Evolutionary conservation across 1,140 invertebrate species (phyloP), one percentile per base, ranked within the genome.

Genomic region (Cyclargus thomasi): DNA sequence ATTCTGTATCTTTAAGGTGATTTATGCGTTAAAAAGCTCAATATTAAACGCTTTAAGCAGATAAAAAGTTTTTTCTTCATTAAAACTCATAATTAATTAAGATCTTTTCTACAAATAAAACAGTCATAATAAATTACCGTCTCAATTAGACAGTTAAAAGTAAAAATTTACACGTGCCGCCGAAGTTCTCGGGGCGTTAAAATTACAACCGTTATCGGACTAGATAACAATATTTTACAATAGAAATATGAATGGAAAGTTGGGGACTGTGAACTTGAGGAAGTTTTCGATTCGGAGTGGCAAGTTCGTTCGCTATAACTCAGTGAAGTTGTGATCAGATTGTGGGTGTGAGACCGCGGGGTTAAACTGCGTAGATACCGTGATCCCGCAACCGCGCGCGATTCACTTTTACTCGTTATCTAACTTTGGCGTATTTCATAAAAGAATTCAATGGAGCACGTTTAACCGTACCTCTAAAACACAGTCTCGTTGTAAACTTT

Each of bases 291-390:
- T 67, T 66, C 66, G 66, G 67, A 80, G 71, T 72, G 65, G 70
- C 72, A 78, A 81, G 75, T 79, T 78, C 70, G 67, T 70, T 64
- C 67, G 73, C 76, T 65, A 78, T 81, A 83, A 83, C 67, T 77
- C 71, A 80, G 64, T 65, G 67, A 82, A 80, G 75, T 65, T 55
- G 71, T 73, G 74, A 83, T 84, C 82, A 80, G 82, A 85, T 87
- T 80, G 75, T 71, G 74, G 70, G 68, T 64, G 69, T 66, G 75
- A 77, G 70, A 79, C 74, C 64, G 55, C 69, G 72, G 73, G 75
- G 77, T 74, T 76, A 79, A 75, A 83, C 77, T 74, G 53, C 36
- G 47, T 59, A 39, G 69, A 70, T 70, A 70, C 23, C 68, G 59
- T 70, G 29, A 39, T 66, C 23, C 39, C 23, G 62, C 20, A 21